A percentile compares a stretch with the other conserved stretches of the same genome.
phyloP scores from a whole-genome alignment of 2,113 vertebrate species.

The Larimichthys polyactis region DNA sequence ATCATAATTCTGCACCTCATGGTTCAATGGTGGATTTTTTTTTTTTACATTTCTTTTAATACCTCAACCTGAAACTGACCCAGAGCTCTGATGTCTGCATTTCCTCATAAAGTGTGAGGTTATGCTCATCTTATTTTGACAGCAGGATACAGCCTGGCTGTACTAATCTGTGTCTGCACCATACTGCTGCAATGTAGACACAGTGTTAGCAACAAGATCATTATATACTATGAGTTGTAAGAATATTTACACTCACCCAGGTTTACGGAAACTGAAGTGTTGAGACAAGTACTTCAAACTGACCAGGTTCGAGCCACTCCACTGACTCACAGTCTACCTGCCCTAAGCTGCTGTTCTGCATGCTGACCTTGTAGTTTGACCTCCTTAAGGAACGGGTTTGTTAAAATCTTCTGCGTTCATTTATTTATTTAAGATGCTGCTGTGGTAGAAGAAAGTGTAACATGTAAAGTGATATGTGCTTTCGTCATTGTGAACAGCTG shows the following conservation, averaged over 20 bases:
- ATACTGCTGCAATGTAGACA: slow-evolving; percentile 20
- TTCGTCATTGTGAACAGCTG: slow-evolving; percentile 36
- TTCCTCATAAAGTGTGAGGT: background rate
- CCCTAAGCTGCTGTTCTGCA: slow-evolving; percentile 30
- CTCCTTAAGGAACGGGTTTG: background rate
- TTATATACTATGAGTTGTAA: slow-evolving; percentile 16
- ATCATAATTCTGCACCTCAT: background rate
- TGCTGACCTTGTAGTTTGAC: slow-evolving; percentile 18
- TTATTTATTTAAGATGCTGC: slow-evolving; percentile 10
- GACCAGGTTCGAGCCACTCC: slow-evolving; percentile 23
- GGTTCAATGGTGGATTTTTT: background rate
- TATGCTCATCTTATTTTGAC: slow-evolving; percentile 13
- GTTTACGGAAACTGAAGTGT: slow-evolving; percentile 26
- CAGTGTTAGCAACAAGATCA: slow-evolving; percentile 19
- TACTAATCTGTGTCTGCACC: slow-evolving; percentile 17
- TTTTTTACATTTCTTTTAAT: background rate
- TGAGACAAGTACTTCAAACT: slow-evolving; percentile 27
- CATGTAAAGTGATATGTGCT: background rate
- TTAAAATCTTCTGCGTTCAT: slow-evolving; percentile 6
- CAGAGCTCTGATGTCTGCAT: background rate
- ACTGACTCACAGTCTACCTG: slow-evolving; percentile 39
- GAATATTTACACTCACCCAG: slow-evolving; percentile 32
- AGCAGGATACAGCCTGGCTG: background rate
- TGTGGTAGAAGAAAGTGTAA: background rate
- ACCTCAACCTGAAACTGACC: background rate